Evolutionary conservation across 2,113 vertebrate genomes (phyloP), one percentile per base, ranked within the genome.

Genomic region (Sisor rabdophorus): DNA sequence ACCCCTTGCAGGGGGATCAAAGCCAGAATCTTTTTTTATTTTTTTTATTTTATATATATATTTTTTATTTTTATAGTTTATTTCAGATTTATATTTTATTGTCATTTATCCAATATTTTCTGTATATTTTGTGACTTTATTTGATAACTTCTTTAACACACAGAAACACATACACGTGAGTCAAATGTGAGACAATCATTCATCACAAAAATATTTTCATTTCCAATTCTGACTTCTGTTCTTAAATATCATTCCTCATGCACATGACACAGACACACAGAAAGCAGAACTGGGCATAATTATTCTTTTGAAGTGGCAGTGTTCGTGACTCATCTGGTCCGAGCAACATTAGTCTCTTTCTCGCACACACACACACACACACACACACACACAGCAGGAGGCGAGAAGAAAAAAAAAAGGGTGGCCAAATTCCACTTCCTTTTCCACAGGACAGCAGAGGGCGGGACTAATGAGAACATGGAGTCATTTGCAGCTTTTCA

Each of bases 241-340:
- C 71, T 73, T 59, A 19, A 22, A 60, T 56, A 73, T 59, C 71
- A 73, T 73, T 40, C 71, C 71, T 73, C 56, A 52, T 11, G 67
- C 48, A 55, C 11, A 44, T n/a, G n/a, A n/a, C 67, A 71, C 76
- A 78, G 6, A 55, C 36, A 24, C 63, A 68, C 40, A 48, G n/a
- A 55, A 50, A 28, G 24, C n/a, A 76, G 50, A 55, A 61, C 5
- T 48, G 55, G n/a, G 40, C 32, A 44, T 6, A 32, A 68, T 40
- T 44, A 40, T 53, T 50, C n/a, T 30, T 48, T 44, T 71, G 54
- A 68, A 19, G 44, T 54, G 2, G 1, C 12, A 2, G 54, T 36
- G 30, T 47, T 60, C 17, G 40, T 73, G 71, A 73, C 71, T 73
- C 71, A 73, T 73, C 71, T 73, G 40, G 56, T 73, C 55, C 56